Base-by-base conservation (phyloP, 23 tunicate species). In the Halocynthia aurantium region DNA sequence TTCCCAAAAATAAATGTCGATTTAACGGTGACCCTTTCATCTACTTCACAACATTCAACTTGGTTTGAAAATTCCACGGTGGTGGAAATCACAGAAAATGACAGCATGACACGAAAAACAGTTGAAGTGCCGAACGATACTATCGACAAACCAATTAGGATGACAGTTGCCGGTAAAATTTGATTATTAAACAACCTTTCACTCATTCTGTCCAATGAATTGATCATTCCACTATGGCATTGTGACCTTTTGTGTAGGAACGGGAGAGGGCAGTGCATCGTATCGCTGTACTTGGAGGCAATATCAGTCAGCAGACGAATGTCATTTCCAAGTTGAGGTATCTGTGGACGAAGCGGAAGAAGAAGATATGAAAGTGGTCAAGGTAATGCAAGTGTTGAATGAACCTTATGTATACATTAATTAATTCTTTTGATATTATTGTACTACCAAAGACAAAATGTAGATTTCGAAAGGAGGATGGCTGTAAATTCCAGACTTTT, bases 241-340 rank as follows among this genome's bases (percentile, higher is more conserved):
- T 66, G 10, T 13, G 18, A n/a, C 54, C 15, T 0, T 69, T 51
- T 58, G 18, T 67, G 13, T 64, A 87, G 93, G 93, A n/a, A 49
- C 8, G 44, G 93, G 93, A 7, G 85, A 81, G 22, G 93, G 93
- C 6, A 68, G 75, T 8, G 9, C 81, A 12, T 76, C 93, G 11
- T 80, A 87, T 76, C 72, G 93, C 19, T 87, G 93, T 51, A 69
- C 76, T 50, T 87, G 81, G 49, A 51, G 93, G 17, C 81, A 84
- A 51, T 54, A 64, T 8, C 68, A 52, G 7, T 85, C 76, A 13
- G 93, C 76, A 31, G 85, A 75, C 44, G 51, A 65, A 54, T 87
- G 93, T 63, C 82, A 81, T 53, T 87, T 81, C 76, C 22, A 76
- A 7, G 18, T 85, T 19, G 66, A 71, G 64, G 44, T 56, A 44